These are phyloP conservation scores for Anagyrus pseudococci DNA, from an alignment of 2,888 invertebrate genomes.

Conservation along the genomic window DNA sequence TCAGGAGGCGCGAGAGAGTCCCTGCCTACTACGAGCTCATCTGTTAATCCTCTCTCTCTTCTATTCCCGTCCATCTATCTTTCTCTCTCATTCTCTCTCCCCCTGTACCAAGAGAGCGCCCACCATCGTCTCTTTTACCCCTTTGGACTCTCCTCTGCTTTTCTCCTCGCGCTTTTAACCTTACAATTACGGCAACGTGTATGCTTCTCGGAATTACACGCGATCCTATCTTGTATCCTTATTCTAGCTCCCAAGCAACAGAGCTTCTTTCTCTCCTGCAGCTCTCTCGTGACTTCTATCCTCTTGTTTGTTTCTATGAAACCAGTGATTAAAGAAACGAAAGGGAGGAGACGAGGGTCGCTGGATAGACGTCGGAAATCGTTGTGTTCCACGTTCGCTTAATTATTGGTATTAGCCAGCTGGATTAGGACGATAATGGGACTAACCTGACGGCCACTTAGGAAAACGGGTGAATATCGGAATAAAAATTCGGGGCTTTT, in stretches of 20 bases:
- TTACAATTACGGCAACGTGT: constrained; percentile 12
- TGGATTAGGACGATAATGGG: constrained; percentile 14
- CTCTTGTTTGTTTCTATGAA: constrained; percentile 6
- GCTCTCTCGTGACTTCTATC: too few species aligned
- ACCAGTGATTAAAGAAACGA: constrained; percentile 5
- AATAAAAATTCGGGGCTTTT: too few species aligned
- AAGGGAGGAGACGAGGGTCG: not conserved
- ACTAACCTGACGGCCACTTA: too few species aligned
- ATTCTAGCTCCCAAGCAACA: not conserved
- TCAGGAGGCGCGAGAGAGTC: constrained; percentile 1
- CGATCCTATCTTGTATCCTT: constrained; percentile 5
- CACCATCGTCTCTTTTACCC: not conserved
- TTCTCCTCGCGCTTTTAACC: constrained; percentile 1
- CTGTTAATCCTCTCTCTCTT: constrained; percentile 10
- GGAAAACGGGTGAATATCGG: too few species aligned
- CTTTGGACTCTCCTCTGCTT: not conserved
- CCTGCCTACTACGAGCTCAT: not conserved
- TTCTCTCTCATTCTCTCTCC: not conserved
- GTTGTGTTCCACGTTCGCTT: constrained; percentile 1
- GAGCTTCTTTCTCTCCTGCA: not conserved
- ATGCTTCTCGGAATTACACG: constrained; percentile 7
- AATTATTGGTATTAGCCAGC: constrained; percentile 12
- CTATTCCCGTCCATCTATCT: not conserved
- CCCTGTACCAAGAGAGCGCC: not conserved
- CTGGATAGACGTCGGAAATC: constrained; percentile 1